A percentile compares a stretch with the other conserved stretches of the same genome.
phyloP scores from a whole-genome alignment of 2,888 invertebrate species.

The Andricus curvator region DNA sequence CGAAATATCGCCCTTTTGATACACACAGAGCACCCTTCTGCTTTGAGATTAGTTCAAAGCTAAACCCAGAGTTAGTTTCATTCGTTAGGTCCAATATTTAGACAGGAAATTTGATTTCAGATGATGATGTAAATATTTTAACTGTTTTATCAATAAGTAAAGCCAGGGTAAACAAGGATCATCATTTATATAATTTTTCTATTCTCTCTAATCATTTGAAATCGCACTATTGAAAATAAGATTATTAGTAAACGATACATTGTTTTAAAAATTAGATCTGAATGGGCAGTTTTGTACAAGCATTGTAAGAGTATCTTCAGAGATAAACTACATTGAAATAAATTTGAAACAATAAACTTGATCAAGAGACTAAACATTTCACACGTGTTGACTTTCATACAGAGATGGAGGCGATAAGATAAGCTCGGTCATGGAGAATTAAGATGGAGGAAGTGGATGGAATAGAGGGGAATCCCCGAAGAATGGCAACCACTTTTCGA shows the following conservation, averaged over 20 bases:
- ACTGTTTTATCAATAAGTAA: background rate
- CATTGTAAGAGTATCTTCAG: background rate
- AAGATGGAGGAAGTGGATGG: slow-evolving; percentile 13
- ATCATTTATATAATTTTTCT: no score
- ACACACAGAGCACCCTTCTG: slow-evolving; percentile 19
- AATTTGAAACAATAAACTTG: background rate
- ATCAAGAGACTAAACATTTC: background rate
- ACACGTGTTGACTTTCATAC: background rate
- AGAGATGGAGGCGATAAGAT: background rate
- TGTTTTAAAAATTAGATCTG: background rate
- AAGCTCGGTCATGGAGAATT: background rate
- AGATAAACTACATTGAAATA: background rate
- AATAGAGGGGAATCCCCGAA: slow-evolving; percentile 19
- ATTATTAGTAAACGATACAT: background rate
- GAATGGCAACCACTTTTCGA: slow-evolving; percentile 4
- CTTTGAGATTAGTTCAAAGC: slow-evolving; percentile 14
- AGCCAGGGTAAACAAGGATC: no score
- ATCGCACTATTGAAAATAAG: background rate
- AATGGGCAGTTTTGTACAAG: background rate
- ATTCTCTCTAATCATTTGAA: background rate
- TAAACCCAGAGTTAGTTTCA: background rate
- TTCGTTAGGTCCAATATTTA: background rate
- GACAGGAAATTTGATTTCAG: background rate
- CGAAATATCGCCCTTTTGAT: slow-evolving; percentile 33
- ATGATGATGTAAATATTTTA: background rate